A percentile compares a stretch with the other conserved stretches of the same genome.
Conservation (phyloP, 2,888 invertebrate species). For the Anoplius nigerrimus region DNA sequence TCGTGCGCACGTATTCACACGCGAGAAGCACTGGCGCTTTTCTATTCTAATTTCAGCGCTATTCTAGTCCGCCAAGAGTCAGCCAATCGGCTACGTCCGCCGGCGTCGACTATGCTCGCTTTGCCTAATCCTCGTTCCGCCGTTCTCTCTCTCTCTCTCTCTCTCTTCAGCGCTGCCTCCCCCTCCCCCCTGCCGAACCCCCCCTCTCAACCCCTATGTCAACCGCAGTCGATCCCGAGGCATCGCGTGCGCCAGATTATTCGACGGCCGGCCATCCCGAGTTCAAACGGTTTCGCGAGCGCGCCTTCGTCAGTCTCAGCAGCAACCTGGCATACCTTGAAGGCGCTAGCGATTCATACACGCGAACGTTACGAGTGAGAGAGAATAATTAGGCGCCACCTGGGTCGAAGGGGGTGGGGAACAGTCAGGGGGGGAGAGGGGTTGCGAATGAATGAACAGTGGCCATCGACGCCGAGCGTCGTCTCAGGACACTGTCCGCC, state of each 20-base stretch:
- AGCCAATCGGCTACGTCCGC: constrained; percentile 56
- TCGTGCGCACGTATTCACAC: no score
- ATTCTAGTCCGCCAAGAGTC: constrained; percentile 51
- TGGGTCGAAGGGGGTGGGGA: no score
- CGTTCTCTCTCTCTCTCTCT: constrained; percentile 9
- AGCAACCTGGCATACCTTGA: no score
- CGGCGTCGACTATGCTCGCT: constrained; percentile 29
- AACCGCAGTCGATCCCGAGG: constrained; percentile 62
- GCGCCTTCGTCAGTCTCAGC: no score
- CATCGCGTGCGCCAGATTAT: constrained; percentile 65
- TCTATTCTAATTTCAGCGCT: constrained; percentile 58
- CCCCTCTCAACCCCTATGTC: constrained; percentile 43
- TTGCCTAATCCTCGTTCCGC: constrained; percentile 8
- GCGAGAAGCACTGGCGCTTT: constrained; percentile 28
- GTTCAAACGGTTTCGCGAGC: no score
- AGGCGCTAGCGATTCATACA: no score
- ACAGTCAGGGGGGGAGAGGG: no score
- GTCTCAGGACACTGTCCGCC: no score
- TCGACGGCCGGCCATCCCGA: constrained; percentile 33
- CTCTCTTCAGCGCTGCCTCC: constrained; percentile 24
- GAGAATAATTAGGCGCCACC: no score
- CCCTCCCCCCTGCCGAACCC: constrained; percentile 9
- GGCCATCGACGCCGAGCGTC: no score
- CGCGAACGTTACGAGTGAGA: no score
- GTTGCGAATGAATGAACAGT: no score